Percentiles rank a stretch among this genome's conserved stretches.
Evolutionary conservation across 2,888 invertebrate species (phyloP).

Genomic region (Cynaeus angustus): DNA sequence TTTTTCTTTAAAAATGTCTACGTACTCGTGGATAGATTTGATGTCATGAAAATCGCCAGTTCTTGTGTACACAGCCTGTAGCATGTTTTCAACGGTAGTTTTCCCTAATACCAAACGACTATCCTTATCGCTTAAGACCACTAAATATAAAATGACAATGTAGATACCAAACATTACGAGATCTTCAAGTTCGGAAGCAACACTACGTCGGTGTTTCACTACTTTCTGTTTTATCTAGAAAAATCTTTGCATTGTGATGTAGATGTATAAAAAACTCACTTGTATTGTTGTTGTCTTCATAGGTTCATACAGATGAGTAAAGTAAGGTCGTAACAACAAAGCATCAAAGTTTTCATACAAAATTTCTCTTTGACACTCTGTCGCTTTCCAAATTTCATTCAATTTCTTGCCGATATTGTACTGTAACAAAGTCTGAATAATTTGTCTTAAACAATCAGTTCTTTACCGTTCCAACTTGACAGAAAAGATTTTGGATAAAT

Average conservation of each 20-base stretch:
- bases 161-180: constrained; percentile 60
- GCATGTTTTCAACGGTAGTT: constrained; percentile 53
- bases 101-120: constrained; percentile 52
- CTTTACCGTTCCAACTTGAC: neutral
- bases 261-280: constrained; percentile 3
- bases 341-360: constrained; percentile 57
- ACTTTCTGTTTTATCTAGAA: constrained; percentile 16
- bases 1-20: too few species aligned
- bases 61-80: constrained; percentile 52
- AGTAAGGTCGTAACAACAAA: constrained; percentile 56
- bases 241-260: neutral
- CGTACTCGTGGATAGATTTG: neutral
- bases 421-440: constrained; percentile 3
- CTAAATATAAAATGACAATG: constrained; percentile 58
- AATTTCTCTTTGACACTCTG: constrained; percentile 55
- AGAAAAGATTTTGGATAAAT: constrained; percentile 37
- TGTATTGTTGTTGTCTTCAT: neutral
- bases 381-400: neutral
- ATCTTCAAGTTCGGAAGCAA: constrained; percentile 53
- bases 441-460: too few species aligned
- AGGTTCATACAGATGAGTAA: constrained; percentile 54
- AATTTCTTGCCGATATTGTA: neutral
- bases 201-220: neutral
- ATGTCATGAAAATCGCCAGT: constrained; percentile 14
- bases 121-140: constrained; percentile 58